These are phyloP conservation scores for Elephantulus edwardii DNA, from an alignment of 2,113 vertebrate genomes.

Conservation along the genomic window DNA sequence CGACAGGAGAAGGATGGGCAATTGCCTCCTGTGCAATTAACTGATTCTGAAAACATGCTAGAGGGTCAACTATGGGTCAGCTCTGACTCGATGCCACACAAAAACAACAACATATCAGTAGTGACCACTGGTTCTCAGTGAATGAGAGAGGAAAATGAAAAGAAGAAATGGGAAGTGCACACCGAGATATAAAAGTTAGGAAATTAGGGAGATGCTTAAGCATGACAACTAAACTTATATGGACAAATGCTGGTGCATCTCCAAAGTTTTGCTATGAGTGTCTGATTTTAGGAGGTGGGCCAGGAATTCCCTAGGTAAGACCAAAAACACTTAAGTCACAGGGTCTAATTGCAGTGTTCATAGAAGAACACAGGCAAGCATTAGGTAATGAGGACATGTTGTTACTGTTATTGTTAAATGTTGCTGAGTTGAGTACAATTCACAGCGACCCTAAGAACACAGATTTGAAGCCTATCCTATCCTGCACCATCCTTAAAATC, in stretches of 20 bases:
- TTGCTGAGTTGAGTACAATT: no score
- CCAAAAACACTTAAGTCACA: fast-evolving
- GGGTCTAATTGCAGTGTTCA: neutral
- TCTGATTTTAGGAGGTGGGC: neutral
- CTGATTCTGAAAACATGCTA: no score
- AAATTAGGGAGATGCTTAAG: neutral
- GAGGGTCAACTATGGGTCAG: no score
- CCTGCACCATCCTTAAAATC: no score
- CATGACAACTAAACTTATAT: neutral
- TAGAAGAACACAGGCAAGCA: neutral
- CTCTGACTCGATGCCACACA: no score
- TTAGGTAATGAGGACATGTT: fast-evolving
- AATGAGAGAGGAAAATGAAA: neutral
- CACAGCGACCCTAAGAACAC: no score
- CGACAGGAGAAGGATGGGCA: no score
- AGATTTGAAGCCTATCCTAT: no score
- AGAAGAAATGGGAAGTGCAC: neutral
- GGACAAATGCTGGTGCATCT: neutral
- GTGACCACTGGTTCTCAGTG: fast-evolving
- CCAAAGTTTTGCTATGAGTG: neutral
- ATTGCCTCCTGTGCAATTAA: no score
- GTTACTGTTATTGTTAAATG: no score
- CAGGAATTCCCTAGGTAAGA: no score
- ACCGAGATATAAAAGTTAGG: neutral
- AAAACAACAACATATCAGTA: no score